These are phyloP conservation scores for Alethe castanea DNA, from an alignment of 2,113 vertebrate species.

Conservation along the genomic window DNA sequence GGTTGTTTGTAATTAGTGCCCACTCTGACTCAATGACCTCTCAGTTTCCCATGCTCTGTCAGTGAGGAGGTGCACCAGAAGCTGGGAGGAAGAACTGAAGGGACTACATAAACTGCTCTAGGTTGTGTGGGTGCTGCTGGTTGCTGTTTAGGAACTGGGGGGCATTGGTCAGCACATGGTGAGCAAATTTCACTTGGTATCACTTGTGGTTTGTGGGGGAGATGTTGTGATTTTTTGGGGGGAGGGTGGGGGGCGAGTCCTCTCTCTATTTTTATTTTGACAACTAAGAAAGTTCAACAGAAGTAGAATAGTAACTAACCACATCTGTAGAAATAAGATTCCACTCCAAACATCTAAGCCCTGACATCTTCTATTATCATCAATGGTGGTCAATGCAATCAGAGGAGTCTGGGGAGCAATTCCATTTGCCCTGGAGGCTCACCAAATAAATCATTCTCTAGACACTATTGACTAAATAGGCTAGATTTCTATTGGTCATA, in stretches of 20 bases:
- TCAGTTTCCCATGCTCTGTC: background rate
- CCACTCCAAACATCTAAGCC: background rate
- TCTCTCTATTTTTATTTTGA: background rate
- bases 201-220: background rate
- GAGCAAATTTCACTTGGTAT: background rate
- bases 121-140: background rate
- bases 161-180: background rate
- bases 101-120: background rate
- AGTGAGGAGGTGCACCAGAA: background rate
- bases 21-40: too few relatives aligned
- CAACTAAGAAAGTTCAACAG: background rate
- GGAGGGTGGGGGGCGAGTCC: rapidly evolving
- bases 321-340: background rate
- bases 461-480: background rate
- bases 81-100: background rate
- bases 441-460: slow-evolving; percentile 1
- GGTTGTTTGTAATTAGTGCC: background rate
- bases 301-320: background rate
- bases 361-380: background rate
- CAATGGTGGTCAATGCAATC: background rate
- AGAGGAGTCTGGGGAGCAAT: background rate
- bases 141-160: background rate
- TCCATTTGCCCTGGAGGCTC: background rate
- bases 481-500: background rate
- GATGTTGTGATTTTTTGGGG: background rate